These are phyloP conservation scores for Cephus rjabovi DNA, from an alignment of 2,888 invertebrate species.

Conservation along the genomic window DNA sequence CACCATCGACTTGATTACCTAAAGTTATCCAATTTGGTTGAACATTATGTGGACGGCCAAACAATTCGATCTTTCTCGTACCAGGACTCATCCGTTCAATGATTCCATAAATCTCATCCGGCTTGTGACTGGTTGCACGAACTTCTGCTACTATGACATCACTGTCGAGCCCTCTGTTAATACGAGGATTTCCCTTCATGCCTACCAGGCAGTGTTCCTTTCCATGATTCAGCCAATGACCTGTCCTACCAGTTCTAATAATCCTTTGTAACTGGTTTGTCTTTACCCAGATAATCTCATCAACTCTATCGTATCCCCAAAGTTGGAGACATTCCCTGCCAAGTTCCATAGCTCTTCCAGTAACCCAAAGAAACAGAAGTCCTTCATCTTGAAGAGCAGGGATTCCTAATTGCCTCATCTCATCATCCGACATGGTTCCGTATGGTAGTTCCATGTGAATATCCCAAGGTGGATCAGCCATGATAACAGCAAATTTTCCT, in stretches of 20 bases:
- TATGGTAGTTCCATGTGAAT: constrained; percentile 99
- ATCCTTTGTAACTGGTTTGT: constrained; percentile 98
- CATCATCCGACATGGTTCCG: constrained; percentile 98
- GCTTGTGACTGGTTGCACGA: constrained; percentile 97
- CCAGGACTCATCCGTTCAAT: constrained; percentile 97
- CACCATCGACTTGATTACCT: constrained; percentile 97
- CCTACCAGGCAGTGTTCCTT: constrained; percentile 97
- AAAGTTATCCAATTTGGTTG: constrained; percentile 99
- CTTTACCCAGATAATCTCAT: constrained; percentile 99
- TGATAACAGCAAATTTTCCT: constrained; percentile 97
- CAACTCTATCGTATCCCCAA: constrained; percentile 97
- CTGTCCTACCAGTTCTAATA: constrained; percentile 95
- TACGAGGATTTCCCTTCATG: constrained; percentile 93
- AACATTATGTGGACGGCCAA: constrained; percentile 96
- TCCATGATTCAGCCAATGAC: constrained; percentile 99
- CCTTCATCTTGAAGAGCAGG: constrained; percentile 96
- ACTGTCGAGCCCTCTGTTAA: constrained; percentile 95
- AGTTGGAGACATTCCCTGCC: constrained; percentile 94
- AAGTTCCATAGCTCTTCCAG: constrained; percentile 95
- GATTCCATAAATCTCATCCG: constrained; percentile 98
- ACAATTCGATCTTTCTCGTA: constrained; percentile 95
- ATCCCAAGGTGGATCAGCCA: constrained; percentile 99
- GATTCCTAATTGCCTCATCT: constrained; percentile 95
- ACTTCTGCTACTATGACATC: constrained; percentile 99
- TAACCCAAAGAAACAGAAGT: constrained; percentile 97